phyloP scores from a whole-genome alignment of 2,113 vertebrate species.

The Nibea albiflora region DNA sequence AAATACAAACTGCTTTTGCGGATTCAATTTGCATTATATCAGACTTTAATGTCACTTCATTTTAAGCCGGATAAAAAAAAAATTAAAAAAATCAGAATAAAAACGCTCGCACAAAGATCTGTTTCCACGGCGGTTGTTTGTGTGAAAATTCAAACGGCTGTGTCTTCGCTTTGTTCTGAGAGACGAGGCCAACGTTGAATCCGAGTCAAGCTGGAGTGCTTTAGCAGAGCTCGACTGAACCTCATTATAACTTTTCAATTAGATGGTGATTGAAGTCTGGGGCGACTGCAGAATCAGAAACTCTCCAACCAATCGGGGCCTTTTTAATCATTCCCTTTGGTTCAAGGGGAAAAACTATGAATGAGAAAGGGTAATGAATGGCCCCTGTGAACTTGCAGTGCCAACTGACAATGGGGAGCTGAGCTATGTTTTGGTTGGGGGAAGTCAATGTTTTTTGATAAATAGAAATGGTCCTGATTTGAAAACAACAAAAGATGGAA shows the following conservation, averaged over 20 bases:
- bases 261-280: conserved; percentile 72
- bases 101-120: conserved; percentile 22
- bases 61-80: conserved; percentile 48
- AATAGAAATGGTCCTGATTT: not conserved
- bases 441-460: conserved; percentile 26
- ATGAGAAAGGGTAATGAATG: conserved; percentile 55
- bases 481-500: conserved; percentile 23
- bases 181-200: conserved; percentile 25
- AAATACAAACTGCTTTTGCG: conserved; percentile 62
- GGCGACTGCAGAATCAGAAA: conserved; percentile 55
- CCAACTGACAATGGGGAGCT: not conserved
- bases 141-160: conserved; percentile 40
- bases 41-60: conserved; percentile 60
- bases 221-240: conserved; percentile 56
- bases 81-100: conserved; percentile 31
- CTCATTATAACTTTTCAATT: conserved; percentile 80
- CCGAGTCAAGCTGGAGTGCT: conserved; percentile 52
- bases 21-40: conserved; percentile 72
- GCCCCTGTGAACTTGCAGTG: conserved; percentile 31
- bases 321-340: conserved; percentile 74
- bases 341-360: conserved; percentile 51
- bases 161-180: conserved; percentile 31
- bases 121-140: conserved; percentile 35
- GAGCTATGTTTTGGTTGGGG: conserved; percentile 17
- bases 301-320: conserved; percentile 53